Evolutionary conservation across 2,113 vertebrate species (phyloP).

Genomic region (Puma concolor): DNA sequence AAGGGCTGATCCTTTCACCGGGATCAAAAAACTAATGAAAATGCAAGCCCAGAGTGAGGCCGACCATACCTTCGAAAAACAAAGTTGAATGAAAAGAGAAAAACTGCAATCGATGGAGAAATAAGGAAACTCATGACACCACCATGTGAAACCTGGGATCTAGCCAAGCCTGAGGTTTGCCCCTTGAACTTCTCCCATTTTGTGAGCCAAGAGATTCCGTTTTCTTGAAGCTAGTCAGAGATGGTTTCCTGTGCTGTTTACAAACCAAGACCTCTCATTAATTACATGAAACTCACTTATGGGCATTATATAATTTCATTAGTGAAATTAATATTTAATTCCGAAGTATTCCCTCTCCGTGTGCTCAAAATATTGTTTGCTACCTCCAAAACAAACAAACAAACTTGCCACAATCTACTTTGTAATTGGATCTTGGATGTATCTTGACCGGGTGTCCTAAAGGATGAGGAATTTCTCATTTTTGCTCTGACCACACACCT

Average conservation of each 20-base stretch:
- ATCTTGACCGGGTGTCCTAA: background rate
- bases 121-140: background rate
- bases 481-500: background rate
- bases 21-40: background rate
- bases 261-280: background rate
- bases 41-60: background rate
- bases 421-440: background rate
- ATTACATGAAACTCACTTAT: background rate
- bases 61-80: background rate
- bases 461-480: background rate
- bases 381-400: background rate
- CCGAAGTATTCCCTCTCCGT: background rate
- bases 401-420: background rate
- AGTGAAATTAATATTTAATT: background rate
- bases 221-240: background rate
- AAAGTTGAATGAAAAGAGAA: background rate
- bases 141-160: background rate
- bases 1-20: background rate
- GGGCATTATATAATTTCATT: background rate
- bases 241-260: background rate
- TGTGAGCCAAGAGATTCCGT: background rate
- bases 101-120: background rate
- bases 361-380: background rate
- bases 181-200: background rate
- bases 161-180: background rate